Evolutionary conservation across 2,113 vertebrate genomes (phyloP), one percentile per base, ranked within the genome.

Genomic region (Scatophagus argus): DNA sequence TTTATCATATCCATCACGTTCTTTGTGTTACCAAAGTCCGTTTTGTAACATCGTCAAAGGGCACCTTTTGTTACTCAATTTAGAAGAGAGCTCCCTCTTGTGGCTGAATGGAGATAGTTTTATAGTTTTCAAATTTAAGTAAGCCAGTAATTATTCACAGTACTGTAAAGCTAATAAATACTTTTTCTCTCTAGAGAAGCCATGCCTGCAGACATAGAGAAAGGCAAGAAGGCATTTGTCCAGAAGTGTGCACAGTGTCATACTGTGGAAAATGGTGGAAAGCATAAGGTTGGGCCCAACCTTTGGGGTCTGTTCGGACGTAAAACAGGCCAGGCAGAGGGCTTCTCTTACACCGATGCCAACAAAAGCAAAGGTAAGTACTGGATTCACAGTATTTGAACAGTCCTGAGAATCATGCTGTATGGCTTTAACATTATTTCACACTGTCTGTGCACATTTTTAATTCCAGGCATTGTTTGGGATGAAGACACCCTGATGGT

Each of bases 291-390:
- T 1, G 95, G 95, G 4, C 93, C 95, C 60, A 95, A 96, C 84
- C 93, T 97, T 51, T 95, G 92, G 93, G 93, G 94, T 49, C 87
- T 97, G 21, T 94, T 96, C 73, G 95, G 95, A 13, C 65, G 85
- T 38, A 93, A 94, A 92, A 95, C 95, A 0, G 95, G 95, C 47
- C 88, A 96, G 88, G 91, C 94, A 4, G 84, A 87, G 34, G 95
- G 95, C 44, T 96, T 73, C 90, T 92, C 91, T 67, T 96, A 96
- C 49, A 95, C 95, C 0, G 92, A 96, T 19, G 94, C 94, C 72
- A 97, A 97, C 85, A 95, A 96, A 89, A 96, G 87, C 82, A 97
- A 96, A 95, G 92, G 94, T 96, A 94, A 72, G 88, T 71, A 17
- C 7, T 49, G 2, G 1, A 6, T 49, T 32, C 9, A 41, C 11